Conservation (phyloP, 1,140 invertebrate genomes). For the Penaeus indicus region DNA sequence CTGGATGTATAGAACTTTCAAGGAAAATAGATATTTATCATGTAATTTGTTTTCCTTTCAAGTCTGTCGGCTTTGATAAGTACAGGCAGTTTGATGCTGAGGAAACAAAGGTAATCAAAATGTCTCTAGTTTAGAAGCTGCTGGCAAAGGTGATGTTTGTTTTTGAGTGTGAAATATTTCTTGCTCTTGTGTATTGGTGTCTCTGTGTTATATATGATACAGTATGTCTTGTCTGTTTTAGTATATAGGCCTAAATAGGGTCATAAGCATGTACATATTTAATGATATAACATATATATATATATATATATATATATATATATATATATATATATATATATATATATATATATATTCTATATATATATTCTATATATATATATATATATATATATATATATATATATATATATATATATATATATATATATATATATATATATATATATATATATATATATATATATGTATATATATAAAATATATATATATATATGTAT, state of each 20-base stretch:
- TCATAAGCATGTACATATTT: no score
- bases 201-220: no score
- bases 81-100: slow-evolving; percentile 41
- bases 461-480: background rate
- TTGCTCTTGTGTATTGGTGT: background rate
- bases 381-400: no score
- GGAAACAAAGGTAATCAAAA: slow-evolving; percentile 34
- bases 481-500: background rate
- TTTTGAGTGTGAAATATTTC: background rate
- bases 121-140: background rate
- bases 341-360: background rate
- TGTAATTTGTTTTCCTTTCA: background rate
- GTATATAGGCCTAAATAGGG: no score
- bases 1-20: background rate
- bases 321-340: background rate
- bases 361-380: no score
- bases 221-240: no score
- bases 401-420: no score
- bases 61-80: slow-evolving; percentile 40
- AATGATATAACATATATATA: background rate
- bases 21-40: background rate
- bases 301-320: slow-evolving; percentile 2
- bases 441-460: background rate
- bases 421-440: background rate
- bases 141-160: no score